Base-by-base conservation (phyloP, 2,888 invertebrate genomes). In the Megaustenia siamemsis region DNA sequence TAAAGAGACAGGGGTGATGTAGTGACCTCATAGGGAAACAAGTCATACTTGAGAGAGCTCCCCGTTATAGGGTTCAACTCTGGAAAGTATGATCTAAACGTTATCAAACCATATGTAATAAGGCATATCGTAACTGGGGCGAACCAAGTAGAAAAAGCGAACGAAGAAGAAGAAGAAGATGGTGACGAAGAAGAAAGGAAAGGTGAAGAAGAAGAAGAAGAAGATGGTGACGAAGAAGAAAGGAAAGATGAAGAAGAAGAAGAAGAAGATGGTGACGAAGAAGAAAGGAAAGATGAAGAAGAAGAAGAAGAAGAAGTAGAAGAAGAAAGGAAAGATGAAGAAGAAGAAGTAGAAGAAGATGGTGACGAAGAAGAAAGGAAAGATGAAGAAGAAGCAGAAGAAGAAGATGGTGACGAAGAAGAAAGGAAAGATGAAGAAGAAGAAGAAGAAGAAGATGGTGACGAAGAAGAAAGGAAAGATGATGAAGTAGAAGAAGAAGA, bases 241-340 rank as follows among this genome's bases (percentile, higher is more conserved):
- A 32, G 32, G n/a, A 43, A 66, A 49, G 49, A 49, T 40, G 40
- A 66, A 49, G 49, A 49, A 60, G 78, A 40, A 32, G 35, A 60
- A 66, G 78, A 60, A 35, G 49, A 60, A 78, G 78, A 78, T 35
- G 60, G 32, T 63, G 78, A 78, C 35, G 60, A 60, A 78, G 78
- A 78, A 60, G 60, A 60, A 78, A 63, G 63, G 40, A 40, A 60
- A 78, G 63, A 63, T 18, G n/a, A n/a, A 56, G 56, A 60, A 78
- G 63, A 78, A 49, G 45, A 60, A 63, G 63, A 78, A 49, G n/a
- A 56, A n/a, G n/a, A 56, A n/a, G n/a, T 18, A n/a, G n/a, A 56
- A n/a, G n/a, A 56, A 56, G 56, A 56, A 56, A 24, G 24, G 24
- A 40, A 49, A 78, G 63, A 78, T 21, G 38, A 49, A 28, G 76